A percentile compares a stretch with the other conserved stretches of the same genome.
These are phyloP conservation scores for Archips xylosteana DNA, from an alignment of 2,888 invertebrate genomes.

Conservation along the genomic window DNA sequence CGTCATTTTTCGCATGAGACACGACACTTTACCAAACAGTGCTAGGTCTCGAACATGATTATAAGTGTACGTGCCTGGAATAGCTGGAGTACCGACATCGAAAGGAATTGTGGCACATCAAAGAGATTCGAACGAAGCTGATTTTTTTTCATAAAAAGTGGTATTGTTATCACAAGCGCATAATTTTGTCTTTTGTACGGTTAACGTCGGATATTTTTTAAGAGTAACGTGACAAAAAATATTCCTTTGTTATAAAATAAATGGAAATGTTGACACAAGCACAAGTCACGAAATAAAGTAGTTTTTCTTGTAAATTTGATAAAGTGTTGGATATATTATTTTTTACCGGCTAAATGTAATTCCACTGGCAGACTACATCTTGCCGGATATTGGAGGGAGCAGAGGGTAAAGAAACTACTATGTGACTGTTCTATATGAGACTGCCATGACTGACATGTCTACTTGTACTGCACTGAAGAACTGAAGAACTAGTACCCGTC, in stretches of 20 bases:
- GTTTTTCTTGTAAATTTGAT: no score
- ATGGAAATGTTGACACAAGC: no score
- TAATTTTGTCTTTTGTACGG: constrained; percentile 59
- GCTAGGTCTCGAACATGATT: constrained; percentile 81
- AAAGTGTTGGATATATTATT: no score
- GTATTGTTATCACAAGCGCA: constrained; percentile 73
- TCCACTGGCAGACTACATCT: no score
- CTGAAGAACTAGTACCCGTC: no score
- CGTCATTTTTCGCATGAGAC: constrained; percentile 74
- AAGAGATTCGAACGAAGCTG: constrained; percentile 73
- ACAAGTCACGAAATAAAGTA: no score
- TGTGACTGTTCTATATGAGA: no score
- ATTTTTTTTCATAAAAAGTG: constrained; percentile 74
- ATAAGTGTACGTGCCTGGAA: constrained; percentile 81
- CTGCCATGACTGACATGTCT: no score
- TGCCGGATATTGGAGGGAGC: no score
- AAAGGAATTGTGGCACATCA: constrained; percentile 75
- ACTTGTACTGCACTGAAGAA: no score
- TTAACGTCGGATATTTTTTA: neutral
- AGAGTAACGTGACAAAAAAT: neutral
- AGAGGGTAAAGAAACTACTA: no score
- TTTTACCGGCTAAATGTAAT: no score
- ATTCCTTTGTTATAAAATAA: neutral
- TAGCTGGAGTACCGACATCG: constrained; percentile 59
- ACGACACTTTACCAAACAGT: constrained; percentile 81